Conservation (phyloP, 2,113 vertebrate species). For the Mesembrinibis cayennensis region DNA sequence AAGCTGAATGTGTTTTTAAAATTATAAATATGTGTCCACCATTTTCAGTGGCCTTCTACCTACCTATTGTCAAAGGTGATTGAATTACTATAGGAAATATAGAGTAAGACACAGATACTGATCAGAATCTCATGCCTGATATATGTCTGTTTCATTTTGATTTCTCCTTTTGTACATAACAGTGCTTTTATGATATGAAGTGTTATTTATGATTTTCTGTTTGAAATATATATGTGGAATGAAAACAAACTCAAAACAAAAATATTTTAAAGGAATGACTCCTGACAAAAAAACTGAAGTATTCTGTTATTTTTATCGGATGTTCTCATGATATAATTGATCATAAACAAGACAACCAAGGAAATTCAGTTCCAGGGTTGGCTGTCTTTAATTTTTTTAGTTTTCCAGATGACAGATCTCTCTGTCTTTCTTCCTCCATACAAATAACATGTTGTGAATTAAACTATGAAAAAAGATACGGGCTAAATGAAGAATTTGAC, state of each 20-base stretch:
- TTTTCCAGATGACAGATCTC: slow-evolving; percentile 3
- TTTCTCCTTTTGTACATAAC: not conserved
- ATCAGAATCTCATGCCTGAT: not conserved
- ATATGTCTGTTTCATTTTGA: not conserved
- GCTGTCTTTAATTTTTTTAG: not conserved
- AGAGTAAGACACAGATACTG: not conserved
- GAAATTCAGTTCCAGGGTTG: not conserved
- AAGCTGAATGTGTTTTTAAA: not conserved
- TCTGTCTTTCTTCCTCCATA: not conserved
- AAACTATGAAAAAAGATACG: not conserved
- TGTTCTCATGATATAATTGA: not conserved
- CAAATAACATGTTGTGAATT: not conserved
- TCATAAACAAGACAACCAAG: not conserved
- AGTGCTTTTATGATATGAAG: not conserved
- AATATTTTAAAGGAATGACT: slow-evolving; percentile 3
- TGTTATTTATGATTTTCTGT: not conserved
- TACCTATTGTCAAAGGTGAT: not conserved
- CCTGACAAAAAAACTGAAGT: not conserved
- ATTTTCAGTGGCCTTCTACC: not conserved
- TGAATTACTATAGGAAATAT: not conserved
- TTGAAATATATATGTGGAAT: not conserved
- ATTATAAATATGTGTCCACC: not conserved
- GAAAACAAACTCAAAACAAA: not conserved
- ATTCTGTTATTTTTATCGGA: slow-evolving; percentile 9
- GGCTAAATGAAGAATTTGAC: not conserved